phyloP scores from a whole-genome alignment of 1,140 invertebrate genomes.

The Laodelphax striatellus region DNA sequence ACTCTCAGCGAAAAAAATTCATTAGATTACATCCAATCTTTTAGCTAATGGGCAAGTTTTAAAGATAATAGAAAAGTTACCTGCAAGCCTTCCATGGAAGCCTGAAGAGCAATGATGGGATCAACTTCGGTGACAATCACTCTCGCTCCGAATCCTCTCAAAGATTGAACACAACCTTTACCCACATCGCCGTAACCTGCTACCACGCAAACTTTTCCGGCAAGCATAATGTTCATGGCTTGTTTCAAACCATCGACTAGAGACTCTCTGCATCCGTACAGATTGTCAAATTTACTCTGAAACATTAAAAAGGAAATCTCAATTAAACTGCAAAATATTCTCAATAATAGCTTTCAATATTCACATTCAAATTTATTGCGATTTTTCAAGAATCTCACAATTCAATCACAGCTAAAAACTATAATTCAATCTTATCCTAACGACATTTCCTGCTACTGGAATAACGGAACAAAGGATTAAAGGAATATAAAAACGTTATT shows the following conservation, averaged over 20 bases:
- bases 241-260: constrained; percentile 97
- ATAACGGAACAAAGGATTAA: too few relatives aligned
- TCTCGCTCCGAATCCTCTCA: constrained; percentile 87
- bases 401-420: too few relatives aligned
- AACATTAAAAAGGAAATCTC: constrained; percentile 21
- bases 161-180: constrained; percentile 94
- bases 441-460: too few relatives aligned
- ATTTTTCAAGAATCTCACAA: too few relatives aligned
- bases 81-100: constrained; percentile 96
- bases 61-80: constrained; percentile 23
- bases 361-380: too few relatives aligned
- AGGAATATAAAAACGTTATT: too few relatives aligned
- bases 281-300: constrained; percentile 97
- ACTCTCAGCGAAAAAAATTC: too few relatives aligned
- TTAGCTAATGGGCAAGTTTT: too few relatives aligned
- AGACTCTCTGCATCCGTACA: constrained; percentile 97
- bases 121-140: constrained; percentile 98
- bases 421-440: not conserved
- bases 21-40: too few relatives aligned
- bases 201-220: constrained; percentile 95
- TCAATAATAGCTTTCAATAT: too few relatives aligned
- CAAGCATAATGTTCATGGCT: constrained; percentile 97
- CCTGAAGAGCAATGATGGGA: constrained; percentile 97
- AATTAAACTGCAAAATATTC: too few relatives aligned
- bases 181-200: constrained; percentile 99